phyloP scores from a whole-genome alignment of 1,140 invertebrate species.

The Hylyphantes graminicola region DNA sequence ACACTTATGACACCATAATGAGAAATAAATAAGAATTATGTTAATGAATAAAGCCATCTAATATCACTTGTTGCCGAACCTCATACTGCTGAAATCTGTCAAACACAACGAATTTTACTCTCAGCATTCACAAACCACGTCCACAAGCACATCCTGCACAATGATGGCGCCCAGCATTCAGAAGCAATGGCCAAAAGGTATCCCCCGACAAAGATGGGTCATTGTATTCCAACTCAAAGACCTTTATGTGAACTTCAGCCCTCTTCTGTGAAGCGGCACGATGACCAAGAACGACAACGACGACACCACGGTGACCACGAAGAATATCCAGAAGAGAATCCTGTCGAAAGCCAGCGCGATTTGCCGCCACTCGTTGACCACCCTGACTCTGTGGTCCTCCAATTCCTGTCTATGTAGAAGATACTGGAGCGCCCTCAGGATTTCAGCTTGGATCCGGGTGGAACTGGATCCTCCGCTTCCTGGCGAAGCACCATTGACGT shows the following conservation, averaged over 20 bases:
- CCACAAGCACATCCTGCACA: too few species aligned
- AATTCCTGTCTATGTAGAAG: slow-evolving; percentile 66
- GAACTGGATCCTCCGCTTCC: background rate
- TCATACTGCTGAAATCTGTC: too few species aligned
- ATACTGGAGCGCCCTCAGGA: slow-evolving; percentile 64
- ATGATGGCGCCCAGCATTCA: too few species aligned
- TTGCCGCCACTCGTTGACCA: slow-evolving; percentile 72
- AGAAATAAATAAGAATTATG: too few species aligned
- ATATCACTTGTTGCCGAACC: too few species aligned
- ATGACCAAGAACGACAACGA: slow-evolving; percentile 71
- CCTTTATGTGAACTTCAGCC: slow-evolving; percentile 48
- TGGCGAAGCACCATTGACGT: slow-evolving; percentile 32
- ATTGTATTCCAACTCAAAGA: too few species aligned
- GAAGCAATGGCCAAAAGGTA: too few species aligned
- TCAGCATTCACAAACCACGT: too few species aligned
- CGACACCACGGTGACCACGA: slow-evolving; percentile 70
- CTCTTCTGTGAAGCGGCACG: slow-evolving; percentile 68
- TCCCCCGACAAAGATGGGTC: too few species aligned
- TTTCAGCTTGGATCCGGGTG: slow-evolving; percentile 64
- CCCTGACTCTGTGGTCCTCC: slow-evolving; percentile 65
- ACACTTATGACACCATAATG: too few species aligned
- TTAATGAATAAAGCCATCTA: too few species aligned
- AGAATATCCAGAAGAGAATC: slow-evolving; percentile 74
- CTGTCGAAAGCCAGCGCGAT: slow-evolving; percentile 73
- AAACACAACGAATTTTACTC: too few species aligned